phyloP scores from a whole-genome alignment of 1,140 invertebrate species.

The Ladona fulva region DNA sequence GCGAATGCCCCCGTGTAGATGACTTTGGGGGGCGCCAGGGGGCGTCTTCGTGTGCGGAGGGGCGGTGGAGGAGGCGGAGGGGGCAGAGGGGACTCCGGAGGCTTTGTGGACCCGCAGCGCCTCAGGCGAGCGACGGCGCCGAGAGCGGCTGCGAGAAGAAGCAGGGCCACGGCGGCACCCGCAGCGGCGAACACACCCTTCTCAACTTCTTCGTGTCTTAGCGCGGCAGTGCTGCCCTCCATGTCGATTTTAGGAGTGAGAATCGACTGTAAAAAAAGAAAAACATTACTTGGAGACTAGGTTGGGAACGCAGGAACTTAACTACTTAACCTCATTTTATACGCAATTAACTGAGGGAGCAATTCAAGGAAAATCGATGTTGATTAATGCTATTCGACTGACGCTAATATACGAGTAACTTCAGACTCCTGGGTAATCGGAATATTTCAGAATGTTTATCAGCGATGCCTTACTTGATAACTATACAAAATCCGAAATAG shows the following conservation, averaged over 20 bases:
- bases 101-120: conserved; percentile 19
- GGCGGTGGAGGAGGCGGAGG: background rate
- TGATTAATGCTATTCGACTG: too few species aligned
- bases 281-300: too few species aligned
- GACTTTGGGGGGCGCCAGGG: conserved; percentile 25
- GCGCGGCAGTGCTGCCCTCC: background rate
- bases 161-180: conserved; percentile 26
- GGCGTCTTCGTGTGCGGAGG: conserved; percentile 24
- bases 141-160: conserved; percentile 25
- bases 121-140: conserved; percentile 25
- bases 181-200: conserved; percentile 17
- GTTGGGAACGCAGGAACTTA: too few species aligned
- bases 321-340: too few species aligned
- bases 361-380: too few species aligned
- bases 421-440: too few species aligned
- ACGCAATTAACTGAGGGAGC: too few species aligned
- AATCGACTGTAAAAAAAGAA: background rate
- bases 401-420: too few species aligned
- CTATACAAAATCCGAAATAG: too few species aligned
- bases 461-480: too few species aligned
- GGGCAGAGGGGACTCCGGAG: conserved; percentile 15
- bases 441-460: too few species aligned
- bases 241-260: background rate
- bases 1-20: conserved; percentile 30
- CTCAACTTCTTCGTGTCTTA: background rate